Conservation (phyloP, 2,113 vertebrate genomes). For the Gambusia holbrooki region DNA sequence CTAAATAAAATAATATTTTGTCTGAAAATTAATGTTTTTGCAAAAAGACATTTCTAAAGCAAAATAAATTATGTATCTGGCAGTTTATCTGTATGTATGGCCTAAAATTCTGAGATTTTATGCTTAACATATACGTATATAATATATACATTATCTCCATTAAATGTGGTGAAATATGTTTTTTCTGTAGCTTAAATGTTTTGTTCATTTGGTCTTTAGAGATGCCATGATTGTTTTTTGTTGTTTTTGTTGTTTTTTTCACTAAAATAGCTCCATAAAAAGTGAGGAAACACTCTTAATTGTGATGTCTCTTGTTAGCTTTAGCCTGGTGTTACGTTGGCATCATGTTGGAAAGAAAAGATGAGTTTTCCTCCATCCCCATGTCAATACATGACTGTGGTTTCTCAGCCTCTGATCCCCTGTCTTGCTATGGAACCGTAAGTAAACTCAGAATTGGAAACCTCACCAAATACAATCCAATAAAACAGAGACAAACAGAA, state of each 20-base stretch:
- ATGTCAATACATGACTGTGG: constrained; percentile 85
- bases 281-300: no score
- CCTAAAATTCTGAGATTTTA: no score
- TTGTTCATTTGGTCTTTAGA: not conserved
- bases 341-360: constrained; percentile 85
- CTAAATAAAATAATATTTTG: no score
- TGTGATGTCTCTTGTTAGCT: constrained; percentile 59
- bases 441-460: constrained; percentile 13
- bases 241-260: no score
- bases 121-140: no score
- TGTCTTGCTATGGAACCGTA: constrained; percentile 85
- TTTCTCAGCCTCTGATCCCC: constrained; percentile 80
- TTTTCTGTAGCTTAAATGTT: not conserved
- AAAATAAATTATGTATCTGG: no score
- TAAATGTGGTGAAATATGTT: not conserved
- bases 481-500: not conserved
- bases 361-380: constrained; percentile 80
- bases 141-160: no score
- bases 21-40: no score
- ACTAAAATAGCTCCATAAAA: no score
- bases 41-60: no score
- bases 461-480: not conserved
- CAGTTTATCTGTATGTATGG: no score
- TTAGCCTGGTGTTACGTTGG: constrained; percentile 86
- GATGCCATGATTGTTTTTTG: not conserved